A percentile compares a stretch with the other conserved stretches of the same genome.
These are phyloP conservation scores for Drosophila parabipectinata DNA, from an alignment of 1,140 invertebrate species.

Conservation along the genomic window DNA sequence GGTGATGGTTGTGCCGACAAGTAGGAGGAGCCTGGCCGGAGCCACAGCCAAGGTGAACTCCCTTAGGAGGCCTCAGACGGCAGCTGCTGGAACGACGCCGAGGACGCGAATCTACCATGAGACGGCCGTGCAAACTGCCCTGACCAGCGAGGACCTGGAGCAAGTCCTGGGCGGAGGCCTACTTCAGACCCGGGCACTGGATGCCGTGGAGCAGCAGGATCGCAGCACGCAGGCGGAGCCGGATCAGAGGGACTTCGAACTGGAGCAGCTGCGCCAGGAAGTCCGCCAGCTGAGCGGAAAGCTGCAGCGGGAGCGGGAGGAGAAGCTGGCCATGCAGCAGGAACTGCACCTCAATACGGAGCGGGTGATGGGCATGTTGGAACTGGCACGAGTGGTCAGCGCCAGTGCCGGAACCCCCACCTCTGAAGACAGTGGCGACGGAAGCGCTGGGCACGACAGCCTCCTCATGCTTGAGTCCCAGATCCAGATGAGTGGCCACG, in stretches of 20 bases:
- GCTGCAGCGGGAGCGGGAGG: conserved; percentile 87
- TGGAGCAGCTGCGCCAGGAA: conserved; percentile 86
- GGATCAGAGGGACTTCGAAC: conserved; percentile 87
- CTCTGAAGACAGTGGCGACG: conserved; percentile 85
- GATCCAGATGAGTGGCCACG: conserved; percentile 89
- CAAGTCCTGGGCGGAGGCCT: conserved; percentile 87
- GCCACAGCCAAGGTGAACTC: conserved; percentile 76
- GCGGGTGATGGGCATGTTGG: conserved; percentile 89
- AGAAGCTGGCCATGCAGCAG: conserved; percentile 88
- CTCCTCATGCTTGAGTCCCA: conserved; percentile 90
- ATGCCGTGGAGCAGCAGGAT: conserved; percentile 84
- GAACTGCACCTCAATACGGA: conserved; percentile 90
- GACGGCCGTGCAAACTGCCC: conserved; percentile 89
- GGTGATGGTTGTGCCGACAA: conserved; percentile 69
- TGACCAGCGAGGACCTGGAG: conserved; percentile 89
- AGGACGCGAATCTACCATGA: conserved; percentile 91
- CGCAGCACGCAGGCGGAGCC: conserved; percentile 87
- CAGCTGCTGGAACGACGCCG: conserved; percentile 81
- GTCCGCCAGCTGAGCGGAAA: conserved; percentile 84
- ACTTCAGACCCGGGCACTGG: conserved; percentile 76
- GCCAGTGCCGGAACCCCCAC: conserved; percentile 77
- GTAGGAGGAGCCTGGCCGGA: conserved; percentile 52
- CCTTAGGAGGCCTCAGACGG: conserved; percentile 60
- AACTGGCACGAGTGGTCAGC: conserved; percentile 79
- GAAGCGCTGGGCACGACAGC: conserved; percentile 87